Evolutionary conservation across 2,113 vertebrate genomes (phyloP).

Genomic region (Microtus richardsoni): DNA sequence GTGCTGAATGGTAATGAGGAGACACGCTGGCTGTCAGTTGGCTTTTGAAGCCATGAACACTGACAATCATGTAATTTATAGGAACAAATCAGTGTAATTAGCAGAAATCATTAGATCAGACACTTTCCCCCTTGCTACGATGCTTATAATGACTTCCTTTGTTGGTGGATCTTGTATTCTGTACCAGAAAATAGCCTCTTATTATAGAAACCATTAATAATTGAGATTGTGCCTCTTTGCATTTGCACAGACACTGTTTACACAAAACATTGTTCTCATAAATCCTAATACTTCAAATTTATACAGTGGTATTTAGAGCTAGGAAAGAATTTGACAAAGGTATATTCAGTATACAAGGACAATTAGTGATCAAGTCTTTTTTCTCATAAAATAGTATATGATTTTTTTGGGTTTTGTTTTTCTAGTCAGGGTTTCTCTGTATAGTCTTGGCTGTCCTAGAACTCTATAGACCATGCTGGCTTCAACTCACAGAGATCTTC

Average conservation of each 20-base stretch:
- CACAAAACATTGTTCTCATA: constrained; percentile 34
- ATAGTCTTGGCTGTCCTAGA: background rate
- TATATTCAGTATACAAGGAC: background rate
- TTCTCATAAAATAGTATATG: constrained; percentile 32
- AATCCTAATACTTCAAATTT: constrained; percentile 43
- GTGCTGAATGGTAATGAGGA: constrained; percentile 20
- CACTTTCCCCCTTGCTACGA: background rate
- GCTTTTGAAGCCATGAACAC: constrained; percentile 41
- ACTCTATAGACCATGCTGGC: background rate
- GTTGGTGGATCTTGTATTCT: constrained; percentile 40
- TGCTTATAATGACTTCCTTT: constrained; percentile 26
- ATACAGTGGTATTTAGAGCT: background rate
- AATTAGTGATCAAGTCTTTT: constrained; percentile 9
- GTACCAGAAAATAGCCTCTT: background rate
- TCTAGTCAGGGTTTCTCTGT: background rate
- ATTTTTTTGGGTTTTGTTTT: background rate
- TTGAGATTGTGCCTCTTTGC: background rate
- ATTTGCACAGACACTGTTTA: constrained; percentile 24
- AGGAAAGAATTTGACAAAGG: constrained; percentile 1
- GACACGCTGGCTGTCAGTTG: background rate
- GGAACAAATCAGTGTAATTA: constrained; percentile 16
- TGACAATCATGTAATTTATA: constrained; percentile 33
- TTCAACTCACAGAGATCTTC: background rate
- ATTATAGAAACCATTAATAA: constrained; percentile 27
- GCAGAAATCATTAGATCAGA: constrained; percentile 10